Base-by-base conservation (phyloP, 2,888 invertebrate species). In the Cyrtodaria siliqua region DNA sequence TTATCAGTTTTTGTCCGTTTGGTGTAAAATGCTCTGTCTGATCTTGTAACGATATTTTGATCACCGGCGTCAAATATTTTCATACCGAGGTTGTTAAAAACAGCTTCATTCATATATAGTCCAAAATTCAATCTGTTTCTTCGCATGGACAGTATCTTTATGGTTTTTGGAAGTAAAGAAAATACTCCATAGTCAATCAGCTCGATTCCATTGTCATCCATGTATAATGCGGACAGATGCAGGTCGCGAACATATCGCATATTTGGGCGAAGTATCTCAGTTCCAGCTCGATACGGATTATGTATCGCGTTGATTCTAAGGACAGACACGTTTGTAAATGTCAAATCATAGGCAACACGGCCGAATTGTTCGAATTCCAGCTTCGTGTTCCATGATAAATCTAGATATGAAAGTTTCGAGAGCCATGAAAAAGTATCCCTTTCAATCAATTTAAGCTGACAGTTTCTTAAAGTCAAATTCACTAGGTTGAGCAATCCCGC, bases 141-240 rank as follows among this genome's bases (percentile, higher is more conserved):
- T 33, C 67, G 70, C 52, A 80, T 24, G 18, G 61, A 63, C 23
- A 77, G 26, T 24, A 23, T 14, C 61, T 53, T 57, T 9, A 80
- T 18, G 4, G 80, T 53, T 8, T 33, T 50, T 9, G 70, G 80
- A 29, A 76, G 49, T 49, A 56, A 52, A 33, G 53, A 23, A 29
- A 71, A 71, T 23, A 75, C 79, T n/a, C 75, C 72, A 52, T 60
- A 64, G 16, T 75, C 68, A 9, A 79, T 59, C 14, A 55, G 64
- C 44, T 75, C 79, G 18, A 79, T 55, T 12, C 67, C 70, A 44
- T 80, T 80, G 18, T 59, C 55, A 27, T 73, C 64, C 76, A 80
- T 72, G 20, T 69, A 56, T 18, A 76, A 24, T 49, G 60, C 73
- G n/a, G 20, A 40, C 2, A 80, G 49, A 33, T n/a, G 44, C n/a